Evolutionary conservation across 2,797 vertebrate species (phyloP), one percentile per base, ranked within the genome.

Genomic region (Gadopsis bispinosus): DNA sequence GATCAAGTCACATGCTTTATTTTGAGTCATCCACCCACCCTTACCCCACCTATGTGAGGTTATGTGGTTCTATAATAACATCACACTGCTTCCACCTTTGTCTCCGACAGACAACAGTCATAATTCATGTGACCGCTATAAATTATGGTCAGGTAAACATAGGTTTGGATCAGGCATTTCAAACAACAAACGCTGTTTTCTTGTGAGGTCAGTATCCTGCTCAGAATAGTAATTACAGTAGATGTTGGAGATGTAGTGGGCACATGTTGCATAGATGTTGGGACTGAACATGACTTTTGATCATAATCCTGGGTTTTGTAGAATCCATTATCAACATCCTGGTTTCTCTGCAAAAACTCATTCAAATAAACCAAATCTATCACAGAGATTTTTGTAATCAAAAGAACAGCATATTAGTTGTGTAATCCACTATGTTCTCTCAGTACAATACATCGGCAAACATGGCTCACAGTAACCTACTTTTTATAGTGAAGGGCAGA

Each of bases 401-500:
- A 60, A 63, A 56, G 54, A 43, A 17, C 20, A 54, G 19, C 37
- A 62, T 37, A 22, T 50, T 71, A 20, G 47, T 66, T 43, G n/a
- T 58, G 37, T 59, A 77, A n/a, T 76, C n/a, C 55, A 45, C 62
- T n/a, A 60, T 48, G 22, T 63, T 62, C 61, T 59, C 26, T 62
- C 51, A 37, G 51, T 43, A 56, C 20, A 73, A 63, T n/a, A 45
- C 33, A 56, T 67, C 47, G 54, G 26, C 58, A 71, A 83, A 77
- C 58, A 61, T 41, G 53, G 22, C 76, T 65, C 3, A 67, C 19
- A 33, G 41, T 74, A 77, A 81, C 51, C 78, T 71, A 54, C n/a
- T 87, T 86, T 83, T 79, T 75, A 85, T 71, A 65, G 53, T 74
- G 69, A 87, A 79, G 75, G 69, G 61, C 80, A 86, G 75, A 88